Evolutionary conservation across 1,140 invertebrate species (phyloP).

Genomic region (Cydia splendana): DNA sequence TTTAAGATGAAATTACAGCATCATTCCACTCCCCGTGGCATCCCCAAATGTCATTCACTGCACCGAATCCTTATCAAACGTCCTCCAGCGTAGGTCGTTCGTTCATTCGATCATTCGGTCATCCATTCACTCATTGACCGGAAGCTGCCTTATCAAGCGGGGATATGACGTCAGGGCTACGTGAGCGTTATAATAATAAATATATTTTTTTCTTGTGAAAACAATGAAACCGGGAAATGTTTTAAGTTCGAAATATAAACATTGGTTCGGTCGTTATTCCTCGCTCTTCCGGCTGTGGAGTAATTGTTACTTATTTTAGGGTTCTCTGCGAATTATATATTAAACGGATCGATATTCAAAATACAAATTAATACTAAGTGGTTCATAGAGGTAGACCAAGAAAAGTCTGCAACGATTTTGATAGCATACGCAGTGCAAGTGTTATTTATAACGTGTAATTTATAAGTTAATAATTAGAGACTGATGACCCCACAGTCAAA

Average conservation of each 20-base stretch:
- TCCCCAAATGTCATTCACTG: not conserved
- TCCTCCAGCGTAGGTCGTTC: conserved; percentile 47
- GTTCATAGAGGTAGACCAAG: too few species aligned
- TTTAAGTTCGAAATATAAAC: conserved; percentile 26
- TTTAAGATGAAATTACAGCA: too few species aligned
- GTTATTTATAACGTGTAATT: too few species aligned
- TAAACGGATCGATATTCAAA: too few species aligned
- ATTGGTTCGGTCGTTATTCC: conserved; percentile 12
- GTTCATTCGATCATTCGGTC: conserved; percentile 60
- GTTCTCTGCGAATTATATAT: not conserved
- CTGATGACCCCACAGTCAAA: too few species aligned
- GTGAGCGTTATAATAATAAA: conserved; percentile 73
- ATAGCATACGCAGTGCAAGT: too few species aligned
- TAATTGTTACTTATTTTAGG: conserved; percentile 7
- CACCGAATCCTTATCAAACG: conserved; percentile 24
- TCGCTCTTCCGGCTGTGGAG: not conserved
- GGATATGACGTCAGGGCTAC: conserved; percentile 71
- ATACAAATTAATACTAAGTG: too few species aligned
- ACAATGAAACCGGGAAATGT: conserved; percentile 61
- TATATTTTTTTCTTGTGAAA: conserved; percentile 51
- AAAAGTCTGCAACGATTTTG: too few species aligned
- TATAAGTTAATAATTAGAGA: too few species aligned
- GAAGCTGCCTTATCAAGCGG: conserved; percentile 70
- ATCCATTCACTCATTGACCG: conserved; percentile 58
- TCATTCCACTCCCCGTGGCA: not conserved